Evolutionary conservation across 1,140 invertebrate species (phyloP).

Genomic region (Charaxes varanes): DNA sequence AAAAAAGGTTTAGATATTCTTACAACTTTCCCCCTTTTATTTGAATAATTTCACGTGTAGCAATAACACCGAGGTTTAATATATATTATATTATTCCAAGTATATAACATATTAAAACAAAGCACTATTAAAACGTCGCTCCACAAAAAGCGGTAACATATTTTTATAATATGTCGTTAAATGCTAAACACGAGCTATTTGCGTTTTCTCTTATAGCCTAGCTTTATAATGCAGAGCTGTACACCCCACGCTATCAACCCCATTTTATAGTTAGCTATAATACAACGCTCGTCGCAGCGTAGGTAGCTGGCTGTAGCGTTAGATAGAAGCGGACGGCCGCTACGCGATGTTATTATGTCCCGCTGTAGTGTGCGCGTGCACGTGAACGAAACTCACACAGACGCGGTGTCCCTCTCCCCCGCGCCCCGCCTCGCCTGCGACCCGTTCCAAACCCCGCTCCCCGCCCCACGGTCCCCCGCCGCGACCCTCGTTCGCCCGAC

Average conservation of each 20-base stretch:
- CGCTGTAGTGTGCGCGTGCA: conserved; percentile 42
- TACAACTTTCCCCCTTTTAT: no score
- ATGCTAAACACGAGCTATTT: conserved; percentile 13
- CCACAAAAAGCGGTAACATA: no score
- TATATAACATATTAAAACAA: no score
- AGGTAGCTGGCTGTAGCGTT: conserved; percentile 64
- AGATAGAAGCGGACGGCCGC: conserved; percentile 56
- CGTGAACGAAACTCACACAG: conserved; percentile 39
- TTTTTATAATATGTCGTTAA: no score
- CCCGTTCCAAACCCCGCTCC: conserved; percentile 17
- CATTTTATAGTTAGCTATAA: conserved; percentile 56
- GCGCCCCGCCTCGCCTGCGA: conserved; percentile 22
- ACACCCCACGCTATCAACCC: conserved; percentile 56
- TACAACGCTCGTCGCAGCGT: conserved; percentile 49
- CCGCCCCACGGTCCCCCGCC: conserved; percentile 24
- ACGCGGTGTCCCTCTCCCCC: conserved; percentile 14
- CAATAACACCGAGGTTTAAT: no score
- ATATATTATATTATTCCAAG: no score
- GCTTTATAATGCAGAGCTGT: conserved; percentile 33
- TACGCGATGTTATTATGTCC: conserved; percentile 56
- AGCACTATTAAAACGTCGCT: no score
- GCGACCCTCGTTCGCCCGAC: conserved; percentile 31
- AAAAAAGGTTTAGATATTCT: no score
- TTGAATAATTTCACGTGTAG: no score
- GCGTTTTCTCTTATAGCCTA: conserved; percentile 29